phyloP scores from a whole-genome alignment of 2,888 invertebrate species.

The Ypsolopha scabrella region DNA sequence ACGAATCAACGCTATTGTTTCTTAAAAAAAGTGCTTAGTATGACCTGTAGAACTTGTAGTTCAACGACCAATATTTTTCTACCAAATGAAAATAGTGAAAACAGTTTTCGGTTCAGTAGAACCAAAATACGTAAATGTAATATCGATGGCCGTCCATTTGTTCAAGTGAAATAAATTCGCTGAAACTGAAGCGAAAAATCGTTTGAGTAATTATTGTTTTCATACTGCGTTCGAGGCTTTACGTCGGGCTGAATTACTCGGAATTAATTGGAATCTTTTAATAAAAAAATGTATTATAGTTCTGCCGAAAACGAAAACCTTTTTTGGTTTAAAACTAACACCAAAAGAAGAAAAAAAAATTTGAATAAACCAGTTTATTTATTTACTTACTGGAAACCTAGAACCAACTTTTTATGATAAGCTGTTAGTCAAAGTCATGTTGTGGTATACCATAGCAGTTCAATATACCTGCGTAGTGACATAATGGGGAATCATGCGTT shows the following conservation, averaged over 20 bases:
- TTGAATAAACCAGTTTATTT: neutral
- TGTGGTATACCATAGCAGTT: no score
- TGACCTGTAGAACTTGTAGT: no score
- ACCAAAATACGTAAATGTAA: slow-evolving; percentile 23
- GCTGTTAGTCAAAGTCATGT: no score
- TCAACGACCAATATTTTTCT: no score
- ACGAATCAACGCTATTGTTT: no score
- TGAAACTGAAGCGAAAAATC: slow-evolving; percentile 47
- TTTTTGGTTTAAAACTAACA: neutral
- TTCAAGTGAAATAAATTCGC: slow-evolving; percentile 50
- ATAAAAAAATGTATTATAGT: neutral
- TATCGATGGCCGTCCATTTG: slow-evolving; percentile 43
- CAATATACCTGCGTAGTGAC: no score
- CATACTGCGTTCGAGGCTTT: neutral
- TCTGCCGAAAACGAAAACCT: neutral
- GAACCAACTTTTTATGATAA: no score
- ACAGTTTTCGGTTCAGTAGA: neutral
- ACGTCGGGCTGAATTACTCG: neutral
- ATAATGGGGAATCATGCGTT: no score
- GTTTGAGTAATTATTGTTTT: slow-evolving; percentile 10
- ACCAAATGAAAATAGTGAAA: neutral
- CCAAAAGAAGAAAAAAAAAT: neutral
- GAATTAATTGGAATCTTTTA: neutral
- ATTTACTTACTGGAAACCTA: neutral
- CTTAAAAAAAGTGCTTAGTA: no score